These are phyloP conservation scores for Ametastegia equiseti DNA, from an alignment of 2,888 invertebrate species.

Conservation along the genomic window DNA sequence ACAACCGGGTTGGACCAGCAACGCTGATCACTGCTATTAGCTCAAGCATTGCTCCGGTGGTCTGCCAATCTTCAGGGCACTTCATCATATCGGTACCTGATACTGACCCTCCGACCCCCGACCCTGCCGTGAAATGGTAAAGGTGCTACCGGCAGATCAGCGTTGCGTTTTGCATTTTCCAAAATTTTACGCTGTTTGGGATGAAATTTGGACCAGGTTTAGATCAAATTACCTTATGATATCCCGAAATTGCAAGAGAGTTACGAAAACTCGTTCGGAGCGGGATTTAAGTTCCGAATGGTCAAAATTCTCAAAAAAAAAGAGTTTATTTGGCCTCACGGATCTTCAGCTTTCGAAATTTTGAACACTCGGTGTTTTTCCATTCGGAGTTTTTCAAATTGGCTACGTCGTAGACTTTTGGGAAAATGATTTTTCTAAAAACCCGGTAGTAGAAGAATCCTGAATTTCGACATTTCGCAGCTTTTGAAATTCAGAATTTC, in stretches of 20 bases:
- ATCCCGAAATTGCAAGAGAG: background rate
- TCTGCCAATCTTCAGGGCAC: conserved; percentile 74
- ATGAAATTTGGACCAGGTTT: background rate
- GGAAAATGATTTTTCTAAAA: no score
- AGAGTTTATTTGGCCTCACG: no score
- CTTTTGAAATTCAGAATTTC: no score
- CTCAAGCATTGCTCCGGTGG: conserved; percentile 78
- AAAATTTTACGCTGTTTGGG: background rate
- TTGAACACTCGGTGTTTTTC: no score
- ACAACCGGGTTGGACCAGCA: conserved; percentile 59
- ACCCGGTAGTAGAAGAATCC: no score
- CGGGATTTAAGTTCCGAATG: no score
- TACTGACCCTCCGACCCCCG: conserved; percentile 44
- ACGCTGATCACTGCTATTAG: conserved; percentile 80
- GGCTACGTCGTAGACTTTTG: no score
- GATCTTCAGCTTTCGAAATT: no score
- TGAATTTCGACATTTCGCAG: no score
- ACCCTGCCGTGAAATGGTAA: background rate
- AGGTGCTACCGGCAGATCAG: conserved; percentile 5
- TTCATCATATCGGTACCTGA: conserved; percentile 67
- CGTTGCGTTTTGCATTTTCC: background rate
- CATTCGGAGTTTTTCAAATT: no score
- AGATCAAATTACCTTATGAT: no score
- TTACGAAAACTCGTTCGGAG: background rate
- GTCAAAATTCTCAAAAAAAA: no score